Percentiles rank a stretch among this genome's conserved stretches.
Conservation (phyloP, 1,140 invertebrate genomes). For the Alviniconcha marisindica region DNA sequence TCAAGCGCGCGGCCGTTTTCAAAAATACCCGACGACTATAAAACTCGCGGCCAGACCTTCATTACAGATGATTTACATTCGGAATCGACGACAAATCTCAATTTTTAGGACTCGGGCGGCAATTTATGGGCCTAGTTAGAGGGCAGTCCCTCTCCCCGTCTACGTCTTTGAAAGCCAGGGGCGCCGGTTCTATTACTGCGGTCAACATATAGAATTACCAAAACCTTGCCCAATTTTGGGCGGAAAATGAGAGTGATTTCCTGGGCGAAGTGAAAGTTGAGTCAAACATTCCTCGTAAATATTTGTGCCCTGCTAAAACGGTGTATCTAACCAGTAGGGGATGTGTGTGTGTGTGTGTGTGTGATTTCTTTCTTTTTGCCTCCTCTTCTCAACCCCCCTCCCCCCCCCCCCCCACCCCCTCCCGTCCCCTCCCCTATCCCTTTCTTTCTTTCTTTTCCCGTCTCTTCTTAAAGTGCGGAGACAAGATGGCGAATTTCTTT, state of each 20-base stretch:
- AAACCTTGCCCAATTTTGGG: constrained; percentile 13
- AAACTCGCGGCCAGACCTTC: constrained; percentile 22
- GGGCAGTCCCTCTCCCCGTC: constrained; percentile 4
- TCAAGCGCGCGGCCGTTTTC: neutral
- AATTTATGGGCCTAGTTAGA: constrained; percentile 26
- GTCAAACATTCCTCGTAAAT: too few species aligned
- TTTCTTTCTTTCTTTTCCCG: too few species aligned
- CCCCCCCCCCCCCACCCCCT: too few species aligned
- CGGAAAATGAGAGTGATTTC: constrained; percentile 30
- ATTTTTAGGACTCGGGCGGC: constrained; percentile 26
- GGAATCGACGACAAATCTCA: constrained; percentile 29
- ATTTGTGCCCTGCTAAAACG: too few species aligned
- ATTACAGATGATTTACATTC: constrained; percentile 29
- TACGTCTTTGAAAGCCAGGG: constrained; percentile 4
- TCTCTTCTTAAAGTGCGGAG: too few species aligned
- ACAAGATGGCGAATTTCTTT: too few species aligned
- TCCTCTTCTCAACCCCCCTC: too few species aligned
- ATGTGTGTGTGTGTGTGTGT: too few species aligned
- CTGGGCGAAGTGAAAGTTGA: neutral
- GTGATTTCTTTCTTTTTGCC: too few species aligned
- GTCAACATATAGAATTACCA: constrained; percentile 25
- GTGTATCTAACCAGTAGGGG: too few species aligned
- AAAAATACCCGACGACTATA: constrained; percentile 7
- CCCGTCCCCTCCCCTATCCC: too few species aligned
- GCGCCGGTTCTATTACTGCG: constrained; percentile 2